Conservation (phyloP, 2,888 invertebrate genomes). For the Hydriomena furcata region DNA sequence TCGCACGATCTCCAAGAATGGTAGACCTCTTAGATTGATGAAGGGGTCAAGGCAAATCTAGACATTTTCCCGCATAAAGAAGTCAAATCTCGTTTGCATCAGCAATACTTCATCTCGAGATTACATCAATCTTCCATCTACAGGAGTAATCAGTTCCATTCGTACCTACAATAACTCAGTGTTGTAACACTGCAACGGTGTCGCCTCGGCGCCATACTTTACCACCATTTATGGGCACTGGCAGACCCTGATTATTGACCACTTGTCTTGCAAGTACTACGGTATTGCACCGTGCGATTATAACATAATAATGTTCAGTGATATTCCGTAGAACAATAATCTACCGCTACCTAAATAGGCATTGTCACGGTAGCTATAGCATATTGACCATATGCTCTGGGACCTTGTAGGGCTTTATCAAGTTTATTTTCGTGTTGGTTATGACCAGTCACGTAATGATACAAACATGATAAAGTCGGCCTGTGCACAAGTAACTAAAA, state of each 20-base stretch:
- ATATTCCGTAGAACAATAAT: slow-evolving; percentile 32
- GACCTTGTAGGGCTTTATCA: slow-evolving; percentile 47
- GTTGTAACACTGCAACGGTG: slow-evolving; percentile 20
- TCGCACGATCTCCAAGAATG: too few species aligned
- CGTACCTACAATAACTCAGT: slow-evolving; percentile 24
- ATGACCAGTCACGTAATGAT: slow-evolving; percentile 26
- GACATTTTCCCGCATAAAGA: too few species aligned
- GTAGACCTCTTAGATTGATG: too few species aligned
- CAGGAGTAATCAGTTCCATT: slow-evolving; percentile 1
- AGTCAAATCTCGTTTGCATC: too few species aligned
- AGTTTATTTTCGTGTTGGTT: slow-evolving; percentile 45
- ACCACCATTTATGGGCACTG: slow-evolving; percentile 54
- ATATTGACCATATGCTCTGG: slow-evolving; percentile 44
- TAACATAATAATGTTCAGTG: slow-evolving; percentile 29
- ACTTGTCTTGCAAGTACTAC: slow-evolving; percentile 19
- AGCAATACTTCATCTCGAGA: neutral
- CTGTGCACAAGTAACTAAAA: slow-evolving; percentile 8
- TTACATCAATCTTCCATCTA: neutral
- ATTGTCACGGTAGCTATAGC: slow-evolving; percentile 20
- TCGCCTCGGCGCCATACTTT: slow-evolving; percentile 41
- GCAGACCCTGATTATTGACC: slow-evolving; percentile 54
- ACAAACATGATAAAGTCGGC: slow-evolving; percentile 2
- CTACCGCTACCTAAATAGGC: slow-evolving; percentile 36
- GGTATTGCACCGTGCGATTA: slow-evolving; percentile 24
- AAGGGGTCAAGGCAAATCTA: too few species aligned